A percentile compares a stretch with the other conserved stretches of the same genome.
phyloP scores from a whole-genome alignment of 2,888 invertebrate species.

The Periphyllus acericola region DNA sequence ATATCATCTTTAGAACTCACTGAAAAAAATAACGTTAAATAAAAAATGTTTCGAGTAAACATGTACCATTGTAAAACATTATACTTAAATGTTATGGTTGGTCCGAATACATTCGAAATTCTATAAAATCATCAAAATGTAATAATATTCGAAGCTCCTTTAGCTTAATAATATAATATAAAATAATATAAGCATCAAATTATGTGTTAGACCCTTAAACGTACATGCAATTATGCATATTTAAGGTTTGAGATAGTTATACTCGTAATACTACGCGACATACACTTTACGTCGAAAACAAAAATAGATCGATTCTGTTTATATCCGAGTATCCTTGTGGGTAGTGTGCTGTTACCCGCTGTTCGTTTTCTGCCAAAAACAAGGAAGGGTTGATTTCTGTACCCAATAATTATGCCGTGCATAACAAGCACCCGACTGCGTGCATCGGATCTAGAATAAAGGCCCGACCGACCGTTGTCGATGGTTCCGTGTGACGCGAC shows the following conservation, averaged over 20 bases:
- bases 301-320: constrained; percentile 36
- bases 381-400: constrained; percentile 12
- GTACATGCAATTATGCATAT: no score
- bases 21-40: not conserved
- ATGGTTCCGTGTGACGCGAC: not conserved
- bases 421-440: not conserved
- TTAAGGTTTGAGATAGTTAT: no score
- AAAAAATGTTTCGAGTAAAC: not conserved
- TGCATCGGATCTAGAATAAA: not conserved
- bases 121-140: no score
- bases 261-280: not conserved
- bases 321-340: not conserved
- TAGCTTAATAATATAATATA: no score
- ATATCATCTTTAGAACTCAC: not conserved
- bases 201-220: no score
- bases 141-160: no score
- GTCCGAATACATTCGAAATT: no score
- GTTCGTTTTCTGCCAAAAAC: constrained; percentile 39
- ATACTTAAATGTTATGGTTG: no score
- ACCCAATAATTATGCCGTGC: not conserved
- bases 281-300: constrained; percentile 19
- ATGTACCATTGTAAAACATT: no score
- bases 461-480: not conserved
- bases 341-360: not conserved
- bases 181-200: no score